A percentile compares a stretch with the other conserved stretches of the same genome.
Evolutionary conservation across 2,888 invertebrate species (phyloP).

Genomic region (Opisthograptis luteolata): DNA sequence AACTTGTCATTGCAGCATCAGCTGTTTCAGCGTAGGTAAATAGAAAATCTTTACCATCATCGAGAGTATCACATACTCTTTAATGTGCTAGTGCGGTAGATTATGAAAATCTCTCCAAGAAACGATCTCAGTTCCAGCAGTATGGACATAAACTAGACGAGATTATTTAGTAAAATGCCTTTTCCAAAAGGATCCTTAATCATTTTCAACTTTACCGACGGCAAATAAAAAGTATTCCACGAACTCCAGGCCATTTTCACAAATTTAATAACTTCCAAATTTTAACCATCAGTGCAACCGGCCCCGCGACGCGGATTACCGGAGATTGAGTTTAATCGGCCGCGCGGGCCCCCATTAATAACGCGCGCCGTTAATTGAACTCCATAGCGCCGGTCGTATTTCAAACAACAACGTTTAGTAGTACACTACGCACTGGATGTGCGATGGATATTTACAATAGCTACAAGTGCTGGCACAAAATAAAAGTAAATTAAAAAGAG

Average conservation of each 20-base stretch:
- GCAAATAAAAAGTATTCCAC: background rate
- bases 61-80: too few species aligned
- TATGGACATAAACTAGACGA: too few species aligned
- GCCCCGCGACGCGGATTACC: constrained; percentile 69
- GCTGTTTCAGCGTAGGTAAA: too few species aligned
- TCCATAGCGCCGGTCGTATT: constrained; percentile 68
- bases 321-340: constrained; percentile 81
- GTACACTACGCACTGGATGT: constrained; percentile 32
- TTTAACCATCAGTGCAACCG: constrained; percentile 40
- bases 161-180: too few species aligned
- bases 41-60: too few species aligned
- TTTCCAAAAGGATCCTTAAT: too few species aligned
- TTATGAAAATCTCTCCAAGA: too few species aligned
- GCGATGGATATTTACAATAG: background rate
- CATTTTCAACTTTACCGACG: too few species aligned
- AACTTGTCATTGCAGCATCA: too few species aligned
- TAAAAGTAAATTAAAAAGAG: too few species aligned
- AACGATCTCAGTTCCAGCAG: too few species aligned
- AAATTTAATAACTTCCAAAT: constrained; percentile 32
- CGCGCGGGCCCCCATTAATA: constrained; percentile 76
- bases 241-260: constrained; percentile 13
- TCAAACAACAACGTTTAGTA: constrained; percentile 59
- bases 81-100: too few species aligned
- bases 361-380: constrained; percentile 78
- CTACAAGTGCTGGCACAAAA: background rate